These are phyloP conservation scores for Stenodera caucasica DNA, from an alignment of 2,888 invertebrate genomes.

Conservation along the genomic window DNA sequence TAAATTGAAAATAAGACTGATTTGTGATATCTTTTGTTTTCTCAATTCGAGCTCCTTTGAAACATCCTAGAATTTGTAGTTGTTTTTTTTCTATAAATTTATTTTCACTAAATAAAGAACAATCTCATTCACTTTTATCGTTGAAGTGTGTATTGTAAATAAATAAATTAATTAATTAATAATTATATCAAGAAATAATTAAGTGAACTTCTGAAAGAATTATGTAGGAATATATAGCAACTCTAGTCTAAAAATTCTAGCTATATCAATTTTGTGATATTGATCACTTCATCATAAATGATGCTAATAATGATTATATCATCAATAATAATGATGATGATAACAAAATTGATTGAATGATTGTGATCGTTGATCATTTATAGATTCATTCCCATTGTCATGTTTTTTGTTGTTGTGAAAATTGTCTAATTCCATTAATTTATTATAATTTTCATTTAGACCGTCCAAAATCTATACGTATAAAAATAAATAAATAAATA, in stretches of 20 bases:
- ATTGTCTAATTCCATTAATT: background rate
- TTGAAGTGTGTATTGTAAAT: background rate
- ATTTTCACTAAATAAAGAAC: too few relatives aligned
- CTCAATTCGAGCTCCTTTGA: background rate
- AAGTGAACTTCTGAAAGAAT: too few relatives aligned
- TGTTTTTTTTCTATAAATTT: too few relatives aligned
- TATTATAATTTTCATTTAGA: background rate
- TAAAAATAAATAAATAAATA: too few relatives aligned
- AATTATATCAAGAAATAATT: too few relatives aligned
- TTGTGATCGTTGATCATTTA: background rate
- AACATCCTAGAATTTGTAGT: too few relatives aligned
- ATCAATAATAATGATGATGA: background rate
- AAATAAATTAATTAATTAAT: background rate
- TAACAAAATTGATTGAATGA: background rate
- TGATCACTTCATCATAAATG: too few relatives aligned
- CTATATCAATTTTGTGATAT: too few relatives aligned
- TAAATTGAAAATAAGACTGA: background rate
- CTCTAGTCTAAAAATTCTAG: background rate
- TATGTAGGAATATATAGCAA: background rate
- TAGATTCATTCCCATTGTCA: constrained; percentile 1
- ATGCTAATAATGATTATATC: background rate
- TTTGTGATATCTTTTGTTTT: background rate
- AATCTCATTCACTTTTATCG: too few relatives aligned
- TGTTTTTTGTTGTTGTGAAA: background rate
- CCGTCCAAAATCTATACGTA: background rate